phyloP scores from a whole-genome alignment of 2,113 vertebrate species.

The Leucoraja erinaceus region DNA sequence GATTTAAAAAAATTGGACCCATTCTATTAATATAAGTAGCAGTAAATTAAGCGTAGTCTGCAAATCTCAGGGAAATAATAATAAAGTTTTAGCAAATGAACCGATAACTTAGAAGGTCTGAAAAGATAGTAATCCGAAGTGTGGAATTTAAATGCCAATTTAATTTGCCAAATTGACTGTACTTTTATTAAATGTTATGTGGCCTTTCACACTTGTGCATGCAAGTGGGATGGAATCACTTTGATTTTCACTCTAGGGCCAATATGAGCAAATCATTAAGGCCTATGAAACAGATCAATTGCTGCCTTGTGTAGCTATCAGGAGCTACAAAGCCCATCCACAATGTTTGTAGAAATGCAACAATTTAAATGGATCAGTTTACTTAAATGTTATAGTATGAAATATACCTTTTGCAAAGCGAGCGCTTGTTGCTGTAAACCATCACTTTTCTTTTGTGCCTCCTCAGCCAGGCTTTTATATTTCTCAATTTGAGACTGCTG shows the following conservation, averaged over 20 bases:
- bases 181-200: neutral
- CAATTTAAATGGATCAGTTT: neutral
- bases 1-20: neutral
- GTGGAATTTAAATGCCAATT: no score
- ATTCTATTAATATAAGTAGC: neutral
- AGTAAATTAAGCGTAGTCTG: neutral
- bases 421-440: conserved; percentile 68
- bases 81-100: neutral
- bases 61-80: neutral
- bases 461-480: conserved; percentile 69
- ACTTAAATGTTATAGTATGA: neutral
- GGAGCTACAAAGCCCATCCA: neutral
- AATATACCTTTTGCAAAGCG: conserved; percentile 68
- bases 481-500: conserved; percentile 78
- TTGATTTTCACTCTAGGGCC: no score
- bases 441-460: conserved; percentile 65
- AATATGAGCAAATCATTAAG: neutral
- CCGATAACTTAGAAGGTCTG: neutral
- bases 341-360: neutral
- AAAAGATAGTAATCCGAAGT: neutral
- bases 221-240: no score
- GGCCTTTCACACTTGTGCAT: no score
- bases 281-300: neutral
- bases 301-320: neutral
- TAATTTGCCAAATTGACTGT: neutral